Percentiles rank a stretch among this genome's conserved stretches.
These are phyloP conservation scores for Phorcus lineatus DNA, from an alignment of 2,888 invertebrate species.

Conservation along the genomic window DNA sequence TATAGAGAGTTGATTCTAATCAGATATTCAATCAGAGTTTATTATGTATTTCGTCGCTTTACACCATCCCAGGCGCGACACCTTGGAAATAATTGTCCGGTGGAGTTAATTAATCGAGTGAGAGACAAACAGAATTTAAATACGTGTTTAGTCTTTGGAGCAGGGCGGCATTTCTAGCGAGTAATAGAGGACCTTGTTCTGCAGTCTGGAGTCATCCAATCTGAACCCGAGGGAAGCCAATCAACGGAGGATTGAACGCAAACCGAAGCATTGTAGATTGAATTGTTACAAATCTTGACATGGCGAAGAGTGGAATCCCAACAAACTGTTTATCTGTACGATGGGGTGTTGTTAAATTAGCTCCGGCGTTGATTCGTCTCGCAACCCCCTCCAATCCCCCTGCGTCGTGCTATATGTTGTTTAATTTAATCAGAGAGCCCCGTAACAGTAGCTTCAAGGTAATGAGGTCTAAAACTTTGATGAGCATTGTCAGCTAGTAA, in stretches of 20 bases:
- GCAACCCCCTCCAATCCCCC: not conserved
- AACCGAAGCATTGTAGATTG: constrained; percentile 12
- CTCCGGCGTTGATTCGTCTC: not conserved
- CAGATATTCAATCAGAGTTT: not conserved
- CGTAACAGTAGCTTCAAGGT: not conserved
- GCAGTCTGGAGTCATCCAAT: too few species aligned
- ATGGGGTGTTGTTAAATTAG: constrained; percentile 25
- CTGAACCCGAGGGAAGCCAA: not conserved
- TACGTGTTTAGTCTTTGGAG: not conserved
- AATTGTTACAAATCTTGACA: constrained; percentile 25
- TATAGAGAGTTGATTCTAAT: not conserved
- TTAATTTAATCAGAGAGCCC: not conserved
- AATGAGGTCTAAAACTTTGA: constrained; percentile 10
- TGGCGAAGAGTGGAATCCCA: constrained; percentile 12
- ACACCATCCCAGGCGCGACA: not conserved
- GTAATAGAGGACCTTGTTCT: too few species aligned
- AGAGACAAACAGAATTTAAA: constrained; percentile 11
- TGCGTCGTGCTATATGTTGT: not conserved
- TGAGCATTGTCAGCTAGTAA: constrained; percentile 1
- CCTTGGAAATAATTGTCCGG: not conserved
- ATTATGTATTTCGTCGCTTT: not conserved
- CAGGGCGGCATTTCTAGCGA: too few species aligned
- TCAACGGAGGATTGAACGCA: not conserved
- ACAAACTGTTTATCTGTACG: constrained; percentile 29
- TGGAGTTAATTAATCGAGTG: not conserved